Evolutionary conservation across 2,113 vertebrate species (phyloP).

Genomic region (Hassar affinis): DNA sequence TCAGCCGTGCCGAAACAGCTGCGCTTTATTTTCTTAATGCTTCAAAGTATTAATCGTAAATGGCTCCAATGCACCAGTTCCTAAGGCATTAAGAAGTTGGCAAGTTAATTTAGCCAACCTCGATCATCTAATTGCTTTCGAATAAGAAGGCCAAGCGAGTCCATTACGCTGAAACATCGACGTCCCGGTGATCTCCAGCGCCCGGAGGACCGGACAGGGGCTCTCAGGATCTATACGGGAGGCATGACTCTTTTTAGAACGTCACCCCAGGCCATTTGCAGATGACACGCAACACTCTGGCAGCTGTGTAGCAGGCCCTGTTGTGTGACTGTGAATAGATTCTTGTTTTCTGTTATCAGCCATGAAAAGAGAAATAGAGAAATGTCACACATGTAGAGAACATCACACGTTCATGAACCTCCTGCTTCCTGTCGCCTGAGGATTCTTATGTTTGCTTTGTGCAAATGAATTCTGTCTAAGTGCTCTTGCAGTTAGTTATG

Average conservation of each 20-base stretch:
- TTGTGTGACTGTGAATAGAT: conserved; percentile 45
- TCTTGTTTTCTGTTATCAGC: conserved; percentile 27
- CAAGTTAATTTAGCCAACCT: conserved; percentile 51
- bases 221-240: conserved; percentile 16
- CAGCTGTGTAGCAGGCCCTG: conserved; percentile 47
- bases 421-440: neutral
- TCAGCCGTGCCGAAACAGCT: conserved; percentile 46
- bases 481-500: neutral
- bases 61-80: conserved; percentile 29
- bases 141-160: conserved; percentile 41
- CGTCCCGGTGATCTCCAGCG: conserved; percentile 13
- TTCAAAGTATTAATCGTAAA: conserved; percentile 42
- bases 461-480: neutral
- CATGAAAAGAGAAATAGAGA: neutral
- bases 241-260: conserved; percentile 60
- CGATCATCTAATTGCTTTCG: conserved; percentile 43
- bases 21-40: conserved; percentile 50
- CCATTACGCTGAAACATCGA: conserved; percentile 22
- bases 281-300: conserved; percentile 49
- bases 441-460: neutral
- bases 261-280: conserved; percentile 43
- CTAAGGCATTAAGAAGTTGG: conserved; percentile 35
- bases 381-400: neutral
- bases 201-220: conserved; percentile 53
- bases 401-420: neutral